Evolutionary conservation across 2,888 invertebrate genomes (phyloP).

Genomic region (Blomia tropicalis): DNA sequence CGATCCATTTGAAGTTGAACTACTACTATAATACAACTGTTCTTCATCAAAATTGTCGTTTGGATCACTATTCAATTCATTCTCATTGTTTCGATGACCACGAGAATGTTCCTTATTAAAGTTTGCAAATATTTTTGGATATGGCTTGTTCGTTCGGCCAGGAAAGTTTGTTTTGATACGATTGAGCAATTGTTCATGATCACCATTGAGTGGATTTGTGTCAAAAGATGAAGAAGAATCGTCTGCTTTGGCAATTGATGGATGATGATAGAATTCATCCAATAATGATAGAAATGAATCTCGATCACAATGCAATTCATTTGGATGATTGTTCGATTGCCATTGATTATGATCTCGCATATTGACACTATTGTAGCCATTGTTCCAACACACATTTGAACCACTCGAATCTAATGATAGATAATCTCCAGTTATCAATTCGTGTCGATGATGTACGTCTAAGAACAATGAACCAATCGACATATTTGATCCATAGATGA

Average conservation of each 20-base stretch:
- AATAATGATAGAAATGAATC: slow-evolving; percentile 8
- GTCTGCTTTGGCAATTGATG: not conserved
- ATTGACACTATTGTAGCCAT: too few species aligned
- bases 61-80: too few species aligned
- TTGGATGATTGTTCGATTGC: not conserved
- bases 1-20: not conserved
- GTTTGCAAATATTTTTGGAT: slow-evolving; percentile 15
- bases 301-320: not conserved
- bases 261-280: slow-evolving; percentile 12
- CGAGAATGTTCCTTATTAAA: not conserved
- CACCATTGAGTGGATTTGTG: not conserved
- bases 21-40: slow-evolving; percentile 6
- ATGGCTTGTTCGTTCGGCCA: not conserved
- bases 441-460: slow-evolving; percentile 7
- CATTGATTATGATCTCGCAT: not conserved
- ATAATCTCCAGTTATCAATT: not conserved
- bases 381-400: not conserved
- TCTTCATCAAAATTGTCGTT: not conserved
- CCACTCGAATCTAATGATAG: not conserved
- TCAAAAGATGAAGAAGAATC: not conserved
- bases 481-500: slow-evolving; percentile 11
- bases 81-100: not conserved
- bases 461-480: slow-evolving; percentile 9
- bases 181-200: not conserved
- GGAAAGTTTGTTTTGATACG: not conserved